Evolutionary conservation across 2,797 vertebrate genomes (phyloP), one percentile per base, ranked within the genome.

Genomic region (Semotilus atromaculatus): DNA sequence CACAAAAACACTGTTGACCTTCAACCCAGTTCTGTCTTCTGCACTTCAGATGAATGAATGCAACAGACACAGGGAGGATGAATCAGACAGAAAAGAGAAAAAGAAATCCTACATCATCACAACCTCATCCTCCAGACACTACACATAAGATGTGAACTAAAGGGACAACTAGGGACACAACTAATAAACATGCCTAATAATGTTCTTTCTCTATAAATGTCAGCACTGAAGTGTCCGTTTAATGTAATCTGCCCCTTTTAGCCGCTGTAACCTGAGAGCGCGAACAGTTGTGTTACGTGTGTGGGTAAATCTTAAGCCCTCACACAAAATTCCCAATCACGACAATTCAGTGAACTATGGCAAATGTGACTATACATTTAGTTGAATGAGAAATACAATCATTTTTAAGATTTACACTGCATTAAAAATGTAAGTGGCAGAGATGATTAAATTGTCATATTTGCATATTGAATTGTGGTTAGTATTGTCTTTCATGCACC

Each of bases 11-110:
- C 21, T 36, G 60, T 64, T 53, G 29, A 72, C 29, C 51, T 67
- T 73, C 34, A 83, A 40, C 21, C 45, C 8, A 48, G 26, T 45
- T 84, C 38, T 48, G 36, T 40, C 58, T 68, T 36, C 36, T 79
- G 66, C 45, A 87, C 29, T 78, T 70, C 75, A 85, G 60, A 58
- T 81, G 40, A 70, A 71, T 31, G 64, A 77, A 36, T 48, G 80
- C 11, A 64, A 45, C 51, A 45, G 73, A 77, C 34, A 68, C 38
- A 23, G 5, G 18, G n/a, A 82, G 68, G 55, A 80, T 73, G 68
- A 80, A 79, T 38, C 64, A 82, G 19, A 64, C 64, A 68, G 31
- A 79, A 18, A n/a, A 51, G 8, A 31, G 55, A 8, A 31, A 36
- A 51, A 76, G 13, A 83, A n/a, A 31, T 43, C 21, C 7, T 43